These are phyloP conservation scores for Caerostris darwini DNA, from an alignment of 1,140 invertebrate genomes.

Conservation along the genomic window DNA sequence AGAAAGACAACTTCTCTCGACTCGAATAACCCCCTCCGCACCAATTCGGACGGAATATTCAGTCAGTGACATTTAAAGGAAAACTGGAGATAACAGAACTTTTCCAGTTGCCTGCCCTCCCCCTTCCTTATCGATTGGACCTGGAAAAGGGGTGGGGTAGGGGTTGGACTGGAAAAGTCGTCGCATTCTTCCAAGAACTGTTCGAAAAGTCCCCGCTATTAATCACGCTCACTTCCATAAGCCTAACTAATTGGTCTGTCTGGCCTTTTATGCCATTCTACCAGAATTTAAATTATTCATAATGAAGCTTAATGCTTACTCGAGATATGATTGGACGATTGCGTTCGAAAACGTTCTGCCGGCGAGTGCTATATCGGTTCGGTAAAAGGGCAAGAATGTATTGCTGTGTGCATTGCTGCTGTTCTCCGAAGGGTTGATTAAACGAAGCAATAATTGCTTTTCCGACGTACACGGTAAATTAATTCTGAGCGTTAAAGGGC, in stretches of 20 bases:
- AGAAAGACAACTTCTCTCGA: not conserved
- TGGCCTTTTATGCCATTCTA: not conserved
- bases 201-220: not conserved
- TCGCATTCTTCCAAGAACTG: conserved; percentile 20
- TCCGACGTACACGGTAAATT: not conserved
- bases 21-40: not conserved
- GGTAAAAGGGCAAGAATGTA: not conserved
- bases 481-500: not conserved
- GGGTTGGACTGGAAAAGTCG: not conserved
- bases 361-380: not conserved
- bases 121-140: not conserved
- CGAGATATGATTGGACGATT: conserved; percentile 13
- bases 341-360: not conserved
- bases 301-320: conserved; percentile 35
- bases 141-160: no score
- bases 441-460: conserved; percentile 8
- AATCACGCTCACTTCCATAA: not conserved
- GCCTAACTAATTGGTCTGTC: conserved; percentile 19
- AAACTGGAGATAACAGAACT: not conserved
- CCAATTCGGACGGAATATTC: not conserved
- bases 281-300: conserved; percentile 41
- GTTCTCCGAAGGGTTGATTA: not conserved
- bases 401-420: not conserved
- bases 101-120: not conserved
- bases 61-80: not conserved